phyloP scores from a whole-genome alignment of 1,140 invertebrate species.

The Phenacoccus solenopsis region DNA sequence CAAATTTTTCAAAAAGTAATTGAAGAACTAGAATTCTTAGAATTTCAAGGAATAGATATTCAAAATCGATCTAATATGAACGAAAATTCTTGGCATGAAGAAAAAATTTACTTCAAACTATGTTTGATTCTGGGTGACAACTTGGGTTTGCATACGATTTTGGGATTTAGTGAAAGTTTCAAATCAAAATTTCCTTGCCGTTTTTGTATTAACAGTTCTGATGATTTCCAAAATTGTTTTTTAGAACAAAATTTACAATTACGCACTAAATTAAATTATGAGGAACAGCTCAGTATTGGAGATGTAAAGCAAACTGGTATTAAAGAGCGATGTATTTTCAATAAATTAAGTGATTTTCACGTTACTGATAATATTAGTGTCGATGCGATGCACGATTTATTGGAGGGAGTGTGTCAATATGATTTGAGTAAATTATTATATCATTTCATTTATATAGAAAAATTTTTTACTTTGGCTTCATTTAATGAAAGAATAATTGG shows the following conservation, averaged over 20 bases:
- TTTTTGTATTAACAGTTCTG: neutral
- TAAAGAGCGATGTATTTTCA: neutral
- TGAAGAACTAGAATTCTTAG: slow-evolving; percentile 25
- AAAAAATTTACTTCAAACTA: slow-evolving; percentile 8
- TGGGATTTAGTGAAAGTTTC: neutral
- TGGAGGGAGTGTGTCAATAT: too few relatives aligned
- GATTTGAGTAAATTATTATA: too few relatives aligned
- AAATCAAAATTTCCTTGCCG: slow-evolving; percentile 1
- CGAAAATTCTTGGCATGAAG: too few relatives aligned
- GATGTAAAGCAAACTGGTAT: neutral
- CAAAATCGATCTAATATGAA: too few relatives aligned
- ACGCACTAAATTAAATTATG: slow-evolving; percentile 6
- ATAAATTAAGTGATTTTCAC: slow-evolving; percentile 9
- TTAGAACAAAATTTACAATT: neutral
- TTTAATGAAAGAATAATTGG: too few relatives aligned
- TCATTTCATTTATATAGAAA: too few relatives aligned
- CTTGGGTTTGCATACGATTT: neutral
- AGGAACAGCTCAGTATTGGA: neutral
- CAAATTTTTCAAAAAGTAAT: slow-evolving; percentile 23
- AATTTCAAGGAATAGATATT: slow-evolving; percentile 24
- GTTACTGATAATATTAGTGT: too few relatives aligned
- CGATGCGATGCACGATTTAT: too few relatives aligned
- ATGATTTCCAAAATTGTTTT: neutral
- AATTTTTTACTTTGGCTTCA: too few relatives aligned
- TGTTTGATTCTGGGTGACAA: slow-evolving; percentile 2